Evolutionary conservation across 37 sponge, comb jelly and placozoan genomes (phyloP).

Genomic region (Cliona cf. orientalis): DNA sequence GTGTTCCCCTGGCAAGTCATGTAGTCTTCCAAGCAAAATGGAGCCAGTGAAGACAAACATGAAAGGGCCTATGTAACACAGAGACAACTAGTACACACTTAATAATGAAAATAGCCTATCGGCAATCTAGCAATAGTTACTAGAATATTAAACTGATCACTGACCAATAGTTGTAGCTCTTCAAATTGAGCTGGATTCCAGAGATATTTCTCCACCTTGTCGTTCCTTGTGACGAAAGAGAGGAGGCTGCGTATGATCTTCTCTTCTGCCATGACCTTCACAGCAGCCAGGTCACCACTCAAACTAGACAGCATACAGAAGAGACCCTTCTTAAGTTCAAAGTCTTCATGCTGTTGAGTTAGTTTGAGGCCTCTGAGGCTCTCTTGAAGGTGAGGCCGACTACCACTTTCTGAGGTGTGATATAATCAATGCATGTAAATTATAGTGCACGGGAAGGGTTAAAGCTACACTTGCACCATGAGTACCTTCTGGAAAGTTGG

Average conservation of each 20-base stretch:
- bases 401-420: conserved; percentile 1
- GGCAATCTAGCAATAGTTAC: background rate
- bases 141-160: background rate
- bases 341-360: conserved; percentile 85
- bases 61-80: conserved; percentile 81
- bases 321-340: conserved; percentile 93
- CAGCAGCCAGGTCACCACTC: conserved; percentile 56
- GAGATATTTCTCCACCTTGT: conserved; percentile 62
- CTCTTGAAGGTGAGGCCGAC: conserved; percentile 5
- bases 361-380: conserved; percentile 2
- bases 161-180: conserved; percentile 94
- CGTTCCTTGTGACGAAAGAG: conserved; percentile 91
- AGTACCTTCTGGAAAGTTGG: conserved; percentile 63
- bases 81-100: conserved; percentile 1
- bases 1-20: conserved; percentile 94
- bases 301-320: conserved; percentile 79
- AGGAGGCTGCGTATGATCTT: conserved; percentile 80
- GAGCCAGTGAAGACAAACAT: conserved; percentile 79
- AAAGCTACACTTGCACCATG: background rate
- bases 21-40: conserved; percentile 82
- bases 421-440: too few relatives aligned
- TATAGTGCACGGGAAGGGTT: too few relatives aligned
- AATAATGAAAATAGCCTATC: background rate
- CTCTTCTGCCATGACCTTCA: conserved; percentile 76
- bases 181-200: conserved; percentile 98